Percentiles rank a stretch among this genome's conserved stretches.
phyloP scores from a whole-genome alignment of 2,797 vertebrate genomes.

The Molossus alvarezi region DNA sequence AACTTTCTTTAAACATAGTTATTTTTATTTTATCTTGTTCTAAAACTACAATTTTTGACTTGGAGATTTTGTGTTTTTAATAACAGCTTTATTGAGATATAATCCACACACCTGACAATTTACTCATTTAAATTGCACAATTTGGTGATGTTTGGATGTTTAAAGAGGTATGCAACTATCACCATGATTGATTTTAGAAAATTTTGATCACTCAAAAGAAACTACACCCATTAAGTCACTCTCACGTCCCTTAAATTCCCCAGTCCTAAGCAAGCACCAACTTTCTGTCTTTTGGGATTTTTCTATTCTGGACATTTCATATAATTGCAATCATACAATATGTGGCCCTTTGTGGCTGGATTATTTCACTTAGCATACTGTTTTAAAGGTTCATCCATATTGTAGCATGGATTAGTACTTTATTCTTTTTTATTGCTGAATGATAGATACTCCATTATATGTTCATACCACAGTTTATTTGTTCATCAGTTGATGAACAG shows the following conservation, averaged over 20 bases:
- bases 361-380: slow-evolving; percentile 40
- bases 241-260: neutral
- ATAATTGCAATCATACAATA: slow-evolving; percentile 21
- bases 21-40: neutral
- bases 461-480: neutral
- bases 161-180: neutral
- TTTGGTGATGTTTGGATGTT: slow-evolving; percentile 40
- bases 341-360: slow-evolving; percentile 30
- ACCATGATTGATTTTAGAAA: slow-evolving; percentile 33
- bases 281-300: slow-evolving; percentile 56
- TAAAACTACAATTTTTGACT: slow-evolving; percentile 65
- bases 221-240: neutral
- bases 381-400: slow-evolving; percentile 14
- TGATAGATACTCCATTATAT: slow-evolving; percentile 40
- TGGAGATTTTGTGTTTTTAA: slow-evolving; percentile 68
- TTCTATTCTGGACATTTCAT: slow-evolving; percentile 51
- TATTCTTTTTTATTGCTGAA: slow-evolving; percentile 34
- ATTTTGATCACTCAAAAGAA: slow-evolving; percentile 39
- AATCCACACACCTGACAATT: slow-evolving; percentile 43
- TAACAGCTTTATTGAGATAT: slow-evolving; percentile 37
- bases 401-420: slow-evolving; percentile 3
- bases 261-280: neutral
- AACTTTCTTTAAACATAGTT: neutral
- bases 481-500: slow-evolving; percentile 31
- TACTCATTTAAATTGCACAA: slow-evolving; percentile 38